Evolutionary conservation across 2,113 vertebrate species (phyloP).

Genomic region (Lagopus leucura): DNA sequence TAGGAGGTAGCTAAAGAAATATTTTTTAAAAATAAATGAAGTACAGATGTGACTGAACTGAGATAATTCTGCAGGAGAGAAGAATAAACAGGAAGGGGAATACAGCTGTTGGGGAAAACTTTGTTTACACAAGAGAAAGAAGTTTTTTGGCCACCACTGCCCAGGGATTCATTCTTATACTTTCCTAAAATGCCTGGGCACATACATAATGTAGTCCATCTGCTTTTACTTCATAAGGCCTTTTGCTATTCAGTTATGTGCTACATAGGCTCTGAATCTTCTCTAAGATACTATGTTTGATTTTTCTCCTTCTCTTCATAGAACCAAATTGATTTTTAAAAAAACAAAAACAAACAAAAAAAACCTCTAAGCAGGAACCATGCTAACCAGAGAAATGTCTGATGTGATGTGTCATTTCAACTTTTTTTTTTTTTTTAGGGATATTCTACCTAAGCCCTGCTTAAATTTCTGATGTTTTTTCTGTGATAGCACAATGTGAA

Average conservation of each 20-base stretch:
- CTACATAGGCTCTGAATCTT: neutral
- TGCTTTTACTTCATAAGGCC: constrained; percentile 42
- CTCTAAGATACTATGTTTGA: neutral
- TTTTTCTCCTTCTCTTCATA: neutral
- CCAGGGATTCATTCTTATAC: constrained; percentile 46
- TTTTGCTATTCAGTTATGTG: neutral
- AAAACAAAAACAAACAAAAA: neutral
- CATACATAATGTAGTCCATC: constrained; percentile 38
- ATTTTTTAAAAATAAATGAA: constrained; percentile 55
- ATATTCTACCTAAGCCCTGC: neutral
- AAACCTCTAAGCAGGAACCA: neutral
- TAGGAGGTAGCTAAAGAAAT: constrained; percentile 37
- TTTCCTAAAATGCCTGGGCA: constrained; percentile 55
- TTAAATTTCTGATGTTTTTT: neutral
- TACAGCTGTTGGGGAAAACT: constrained; percentile 69
- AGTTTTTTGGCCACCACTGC: constrained; percentile 33
- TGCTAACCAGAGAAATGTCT: neutral
- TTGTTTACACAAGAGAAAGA: constrained; percentile 66
- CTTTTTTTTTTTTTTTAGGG: neutral
- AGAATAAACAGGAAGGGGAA: constrained; percentile 70
- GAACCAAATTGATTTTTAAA: neutral
- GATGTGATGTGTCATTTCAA: neutral
- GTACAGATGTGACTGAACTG: constrained; percentile 48
- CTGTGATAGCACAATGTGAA: neutral
- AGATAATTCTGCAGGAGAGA: constrained; percentile 50